These are phyloP conservation scores for Noctua fimbriata DNA, from an alignment of 2,888 invertebrate genomes.

Conservation along the genomic window DNA sequence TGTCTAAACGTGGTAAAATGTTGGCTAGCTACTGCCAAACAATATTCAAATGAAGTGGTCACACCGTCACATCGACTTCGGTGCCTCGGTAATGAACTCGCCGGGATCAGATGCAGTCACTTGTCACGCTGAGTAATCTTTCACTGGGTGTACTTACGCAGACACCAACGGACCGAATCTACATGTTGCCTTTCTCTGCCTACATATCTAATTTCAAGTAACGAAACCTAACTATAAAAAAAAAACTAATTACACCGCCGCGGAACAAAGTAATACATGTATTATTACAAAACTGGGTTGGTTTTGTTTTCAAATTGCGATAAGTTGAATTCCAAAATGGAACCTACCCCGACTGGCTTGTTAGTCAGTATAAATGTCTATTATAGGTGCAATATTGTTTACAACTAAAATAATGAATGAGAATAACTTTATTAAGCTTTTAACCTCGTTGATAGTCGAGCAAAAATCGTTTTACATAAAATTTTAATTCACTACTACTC, in stretches of 20 bases:
- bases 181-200: slow-evolving; percentile 57
- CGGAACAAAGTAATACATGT: background rate
- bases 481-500: slow-evolving; percentile 21
- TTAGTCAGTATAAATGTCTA: slow-evolving; percentile 15
- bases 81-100: slow-evolving; percentile 54
- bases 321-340: slow-evolving; percentile 15
- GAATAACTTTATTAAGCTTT: slow-evolving; percentile 15
- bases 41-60: slow-evolving; percentile 66
- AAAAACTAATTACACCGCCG: background rate
- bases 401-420: slow-evolving; percentile 18
- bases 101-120: slow-evolving; percentile 52
- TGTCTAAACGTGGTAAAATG: slow-evolving; percentile 31
- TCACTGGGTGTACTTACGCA: slow-evolving; percentile 41
- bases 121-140: slow-evolving; percentile 62
- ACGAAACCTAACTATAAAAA: slow-evolving; percentile 23
- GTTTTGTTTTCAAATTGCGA: slow-evolving; percentile 3
- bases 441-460: slow-evolving; percentile 6
- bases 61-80: slow-evolving; percentile 47
- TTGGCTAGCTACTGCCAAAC: slow-evolving; percentile 38
- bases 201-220: slow-evolving; percentile 58
- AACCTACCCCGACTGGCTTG: background rate
- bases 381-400: slow-evolving; percentile 13
- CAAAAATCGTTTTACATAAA: slow-evolving; percentile 19
- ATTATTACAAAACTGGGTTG: background rate
- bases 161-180: slow-evolving; percentile 59